Evolutionary conservation across 2,888 invertebrate species (phyloP).

Genomic region (Drosophila tanythrix): DNA sequence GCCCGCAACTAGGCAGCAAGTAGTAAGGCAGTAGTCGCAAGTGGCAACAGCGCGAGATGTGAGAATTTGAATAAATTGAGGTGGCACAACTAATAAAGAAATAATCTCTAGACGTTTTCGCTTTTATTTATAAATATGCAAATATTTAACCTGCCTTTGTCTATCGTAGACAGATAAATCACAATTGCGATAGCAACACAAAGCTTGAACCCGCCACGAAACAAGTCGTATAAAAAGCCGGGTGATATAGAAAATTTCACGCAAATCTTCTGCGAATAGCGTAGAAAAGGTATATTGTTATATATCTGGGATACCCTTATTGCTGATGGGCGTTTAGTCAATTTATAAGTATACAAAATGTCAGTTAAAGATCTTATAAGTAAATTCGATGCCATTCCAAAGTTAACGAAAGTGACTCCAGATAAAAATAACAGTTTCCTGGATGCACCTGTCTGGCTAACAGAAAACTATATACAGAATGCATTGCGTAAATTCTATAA

Average conservation of each 20-base stretch:
- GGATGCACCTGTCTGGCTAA: constrained; percentile 79
- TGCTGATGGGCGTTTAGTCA: too few relatives aligned
- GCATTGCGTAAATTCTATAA: constrained; percentile 70
- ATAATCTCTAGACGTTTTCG: constrained; percentile 28
- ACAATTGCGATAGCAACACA: constrained; percentile 32
- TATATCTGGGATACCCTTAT: too few relatives aligned
- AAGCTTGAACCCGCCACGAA: constrained; percentile 9
- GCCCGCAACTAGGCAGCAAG: constrained; percentile 7
- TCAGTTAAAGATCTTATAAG: constrained; percentile 70
- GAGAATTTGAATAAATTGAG: constrained; percentile 2
- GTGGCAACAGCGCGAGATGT: constrained; percentile 43
- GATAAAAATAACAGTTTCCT: constrained; percentile 17
- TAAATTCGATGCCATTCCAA: constrained; percentile 58
- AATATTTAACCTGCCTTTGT: constrained; percentile 31
- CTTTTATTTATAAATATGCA: constrained; percentile 28
- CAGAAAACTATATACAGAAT: constrained; percentile 69
- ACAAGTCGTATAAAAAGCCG: constrained; percentile 52
- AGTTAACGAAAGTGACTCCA: constrained; percentile 11
- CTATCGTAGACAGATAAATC: constrained; percentile 49
- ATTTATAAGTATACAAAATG: constrained; percentile 45
- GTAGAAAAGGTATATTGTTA: too few relatives aligned
- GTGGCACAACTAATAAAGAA: constrained; percentile 35
- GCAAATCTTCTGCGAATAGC: constrained; percentile 9
- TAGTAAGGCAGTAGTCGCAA: constrained; percentile 40
- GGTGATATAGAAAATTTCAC: background rate